Percentiles rank a stretch among this genome's conserved stretches.
Conservation (phyloP, 2,888 invertebrate genomes). For the Agriopis marginaria region DNA sequence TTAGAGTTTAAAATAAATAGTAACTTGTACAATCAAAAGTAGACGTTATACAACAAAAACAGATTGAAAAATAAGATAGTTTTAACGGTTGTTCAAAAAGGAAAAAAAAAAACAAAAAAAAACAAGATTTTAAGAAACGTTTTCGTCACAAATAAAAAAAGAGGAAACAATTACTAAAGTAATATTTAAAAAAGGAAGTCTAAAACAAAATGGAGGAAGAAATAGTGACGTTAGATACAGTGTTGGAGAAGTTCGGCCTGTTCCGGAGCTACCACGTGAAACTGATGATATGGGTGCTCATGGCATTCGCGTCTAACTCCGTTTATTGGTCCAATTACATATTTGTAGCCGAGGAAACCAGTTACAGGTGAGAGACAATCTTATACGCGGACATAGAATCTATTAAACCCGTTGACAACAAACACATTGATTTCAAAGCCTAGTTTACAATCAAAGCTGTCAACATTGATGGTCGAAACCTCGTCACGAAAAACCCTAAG, state of each 20-base stretch:
- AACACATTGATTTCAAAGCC: too few species aligned
- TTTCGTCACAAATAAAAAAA: neutral
- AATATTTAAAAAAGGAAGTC: neutral
- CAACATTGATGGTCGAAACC: too few species aligned
- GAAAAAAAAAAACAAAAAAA: neutral
- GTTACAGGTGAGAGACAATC: slow-evolving; percentile 22
- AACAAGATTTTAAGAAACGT: neutral
- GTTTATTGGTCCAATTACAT: slow-evolving; percentile 32
- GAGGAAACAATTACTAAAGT: neutral
- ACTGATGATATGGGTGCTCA: slow-evolving; percentile 26
- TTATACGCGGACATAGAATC: too few species aligned
- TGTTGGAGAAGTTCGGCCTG: slow-evolving; percentile 27
- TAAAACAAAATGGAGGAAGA: slow-evolving; percentile 20
- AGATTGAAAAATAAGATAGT: too few species aligned
- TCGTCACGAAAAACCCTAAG: too few species aligned
- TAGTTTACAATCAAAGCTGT: too few species aligned
- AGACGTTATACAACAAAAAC: too few species aligned
- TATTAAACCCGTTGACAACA: too few species aligned
- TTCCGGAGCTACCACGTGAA: slow-evolving; percentile 24
- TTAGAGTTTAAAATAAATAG: too few species aligned
- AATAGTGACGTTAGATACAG: slow-evolving; percentile 25
- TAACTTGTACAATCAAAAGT: too few species aligned
- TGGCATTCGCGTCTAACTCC: slow-evolving; percentile 28
- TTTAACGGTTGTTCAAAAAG: too few species aligned
- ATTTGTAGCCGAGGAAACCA: slow-evolving; percentile 28